These are phyloP conservation scores for Arrhopalites spinosus DNA, from an alignment of 2,888 invertebrate genomes.

Conservation along the genomic window DNA sequence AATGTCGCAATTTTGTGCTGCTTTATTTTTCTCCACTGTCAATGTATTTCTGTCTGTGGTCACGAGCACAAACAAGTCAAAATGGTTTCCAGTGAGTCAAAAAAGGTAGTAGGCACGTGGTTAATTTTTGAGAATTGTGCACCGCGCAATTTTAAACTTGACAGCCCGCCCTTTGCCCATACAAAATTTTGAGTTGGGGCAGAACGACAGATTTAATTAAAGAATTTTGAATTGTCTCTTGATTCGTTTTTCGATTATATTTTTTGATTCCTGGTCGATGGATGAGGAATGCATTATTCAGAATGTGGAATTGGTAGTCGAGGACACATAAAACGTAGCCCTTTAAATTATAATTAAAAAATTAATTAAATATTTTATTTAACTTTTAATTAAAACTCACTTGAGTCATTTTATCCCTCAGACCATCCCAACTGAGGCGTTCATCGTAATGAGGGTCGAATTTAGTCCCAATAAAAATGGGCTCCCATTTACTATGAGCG, in stretches of 20 bases:
- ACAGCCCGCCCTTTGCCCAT: slow-evolving; percentile 71
- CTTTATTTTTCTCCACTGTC: too few relatives aligned
- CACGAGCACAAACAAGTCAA: too few relatives aligned
- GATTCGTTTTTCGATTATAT: not conserved
- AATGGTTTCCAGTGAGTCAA: too few relatives aligned
- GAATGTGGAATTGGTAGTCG: slow-evolving; percentile 89
- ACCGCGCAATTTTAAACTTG: too few relatives aligned
- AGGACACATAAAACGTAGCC: slow-evolving; percentile 87
- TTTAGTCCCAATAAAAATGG: slow-evolving; percentile 89
- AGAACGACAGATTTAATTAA: slow-evolving; percentile 79
- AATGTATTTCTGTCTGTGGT: too few relatives aligned
- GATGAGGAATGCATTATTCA: slow-evolving; percentile 90
- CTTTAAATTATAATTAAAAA: too few relatives aligned
- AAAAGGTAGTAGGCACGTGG: too few relatives aligned
- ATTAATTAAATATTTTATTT: too few relatives aligned
- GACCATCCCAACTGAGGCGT: slow-evolving; percentile 90
- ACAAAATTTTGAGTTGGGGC: slow-evolving; percentile 83
- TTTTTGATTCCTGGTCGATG: slow-evolving; percentile 71
- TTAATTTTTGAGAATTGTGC: too few relatives aligned
- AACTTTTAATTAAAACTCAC: too few relatives aligned
- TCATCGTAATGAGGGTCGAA: slow-evolving; percentile 73
- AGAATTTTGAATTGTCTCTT: slow-evolving; percentile 74
- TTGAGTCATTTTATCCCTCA: slow-evolving; percentile 95
- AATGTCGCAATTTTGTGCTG: too few relatives aligned
- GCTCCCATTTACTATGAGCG: slow-evolving; percentile 98